These are phyloP conservation scores for Hemibagrus guttatus DNA, from an alignment of 2,797 vertebrate genomes.

Conservation along the genomic window DNA sequence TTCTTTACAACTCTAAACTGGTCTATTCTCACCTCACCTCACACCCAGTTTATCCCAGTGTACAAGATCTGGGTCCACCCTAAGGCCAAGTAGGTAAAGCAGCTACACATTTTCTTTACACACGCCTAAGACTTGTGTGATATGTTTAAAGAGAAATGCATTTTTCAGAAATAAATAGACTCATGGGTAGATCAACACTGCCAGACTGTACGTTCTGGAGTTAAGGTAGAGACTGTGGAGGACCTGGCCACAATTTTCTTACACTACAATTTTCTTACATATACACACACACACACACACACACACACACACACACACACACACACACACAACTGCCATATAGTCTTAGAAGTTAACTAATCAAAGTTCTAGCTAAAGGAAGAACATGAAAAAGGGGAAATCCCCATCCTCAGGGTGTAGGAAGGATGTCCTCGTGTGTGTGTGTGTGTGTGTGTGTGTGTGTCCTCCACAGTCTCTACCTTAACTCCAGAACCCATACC, in stretches of 20 bases:
- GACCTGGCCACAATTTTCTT: not conserved
- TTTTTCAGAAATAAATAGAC: not conserved
- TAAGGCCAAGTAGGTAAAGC: not conserved
- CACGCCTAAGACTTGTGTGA: not conserved
- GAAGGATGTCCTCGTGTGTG: no score
- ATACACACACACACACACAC: constrained; percentile 14
- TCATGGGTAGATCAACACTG: not conserved
- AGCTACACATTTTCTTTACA: not conserved
- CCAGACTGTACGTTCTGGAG: not conserved
- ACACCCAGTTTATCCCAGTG: not conserved
- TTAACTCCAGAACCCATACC: not conserved
- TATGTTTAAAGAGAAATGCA: not conserved
- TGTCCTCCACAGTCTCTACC: not conserved
- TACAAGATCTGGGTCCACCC: not conserved
- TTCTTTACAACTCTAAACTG: not conserved
- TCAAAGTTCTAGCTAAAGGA: constrained; percentile 67
- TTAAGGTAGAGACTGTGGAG: not conserved
- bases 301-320: not conserved
- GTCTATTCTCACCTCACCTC: not conserved
- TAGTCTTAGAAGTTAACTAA: constrained; percentile 66
- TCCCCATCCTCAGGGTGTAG: constrained; percentile 65
- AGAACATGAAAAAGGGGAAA: constrained; percentile 65
- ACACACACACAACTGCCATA: constrained; percentile 58
- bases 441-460: no score
- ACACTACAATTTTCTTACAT: not conserved